Percentiles rank a stretch among this genome's conserved stretches.
Evolutionary conservation across 2,113 vertebrate genomes (phyloP).

Genomic region (Phaethornis superciliosus): DNA sequence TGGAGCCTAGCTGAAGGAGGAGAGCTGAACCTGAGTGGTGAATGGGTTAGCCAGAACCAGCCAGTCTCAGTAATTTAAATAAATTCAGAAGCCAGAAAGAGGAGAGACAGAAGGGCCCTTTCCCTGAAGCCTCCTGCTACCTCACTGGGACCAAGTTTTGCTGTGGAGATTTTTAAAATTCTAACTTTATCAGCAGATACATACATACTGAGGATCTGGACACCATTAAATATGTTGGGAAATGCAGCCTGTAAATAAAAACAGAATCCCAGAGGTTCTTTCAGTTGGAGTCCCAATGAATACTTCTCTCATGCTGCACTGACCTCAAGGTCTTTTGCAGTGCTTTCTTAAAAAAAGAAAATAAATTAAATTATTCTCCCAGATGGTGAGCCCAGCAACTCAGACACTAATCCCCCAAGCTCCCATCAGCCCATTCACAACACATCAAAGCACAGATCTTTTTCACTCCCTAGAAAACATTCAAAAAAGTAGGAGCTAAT

Average conservation of each 20-base stretch:
- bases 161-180: neutral
- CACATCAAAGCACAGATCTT: slow-evolving; percentile 39
- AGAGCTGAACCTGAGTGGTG: neutral
- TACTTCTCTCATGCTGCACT: slow-evolving; percentile 1
- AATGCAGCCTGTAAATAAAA: neutral
- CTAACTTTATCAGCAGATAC: neutral
- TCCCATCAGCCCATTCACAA: slow-evolving; percentile 46
- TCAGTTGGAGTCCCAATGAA: neutral
- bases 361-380: slow-evolving; percentile 61
- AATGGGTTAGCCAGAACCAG: neutral
- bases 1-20: neutral
- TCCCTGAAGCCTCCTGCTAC: neutral
- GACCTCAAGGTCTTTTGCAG: slow-evolving; percentile 22
- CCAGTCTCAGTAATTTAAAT: neutral
- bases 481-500: slow-evolving; percentile 32
- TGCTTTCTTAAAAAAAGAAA: slow-evolving; percentile 31
- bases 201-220: neutral
- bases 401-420: slow-evolving; percentile 19
- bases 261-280: neutral
- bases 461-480: slow-evolving; percentile 37
- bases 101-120: neutral
- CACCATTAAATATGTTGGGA: neutral
- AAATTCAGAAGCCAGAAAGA: neutral
- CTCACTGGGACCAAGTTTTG: neutral
- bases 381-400: slow-evolving; percentile 48